Evolutionary conservation across 2,888 invertebrate genomes (phyloP).

Genomic region (Schizotus pectinicornis): DNA sequence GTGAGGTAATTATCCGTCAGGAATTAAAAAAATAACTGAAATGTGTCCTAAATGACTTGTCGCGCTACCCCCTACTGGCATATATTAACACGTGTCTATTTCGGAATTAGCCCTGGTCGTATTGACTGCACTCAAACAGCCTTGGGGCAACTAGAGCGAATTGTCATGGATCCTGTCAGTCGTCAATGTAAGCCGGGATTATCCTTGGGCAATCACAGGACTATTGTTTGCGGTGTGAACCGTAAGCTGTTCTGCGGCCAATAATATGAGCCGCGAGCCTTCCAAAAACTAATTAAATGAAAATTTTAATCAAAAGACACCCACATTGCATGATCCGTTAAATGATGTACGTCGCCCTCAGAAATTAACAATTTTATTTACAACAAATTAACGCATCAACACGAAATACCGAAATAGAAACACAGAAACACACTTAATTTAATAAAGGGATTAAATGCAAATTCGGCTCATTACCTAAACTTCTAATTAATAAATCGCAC

Average conservation of each 20-base stretch:
- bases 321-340: no score
- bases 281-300: no score
- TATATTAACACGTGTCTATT: not conserved
- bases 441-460: constrained; percentile 24
- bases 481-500: constrained; percentile 57
- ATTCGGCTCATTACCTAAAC: constrained; percentile 37
- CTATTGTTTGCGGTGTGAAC: constrained; percentile 59
- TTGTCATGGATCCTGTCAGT: constrained; percentile 52
- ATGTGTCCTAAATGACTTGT: no score
- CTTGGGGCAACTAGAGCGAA: constrained; percentile 30
- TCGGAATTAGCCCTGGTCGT: constrained; percentile 3
- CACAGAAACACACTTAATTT: constrained; percentile 25
- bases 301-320: no score
- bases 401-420: not conserved
- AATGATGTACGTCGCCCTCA: no score
- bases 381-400: no score
- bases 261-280: constrained; percentile 16
- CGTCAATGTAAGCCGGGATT: constrained; percentile 57
- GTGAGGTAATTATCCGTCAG: no score
- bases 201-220: constrained; percentile 59
- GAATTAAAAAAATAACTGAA: no score
- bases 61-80: constrained; percentile 3
- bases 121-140: constrained; percentile 23
- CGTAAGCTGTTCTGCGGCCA: constrained; percentile 50
- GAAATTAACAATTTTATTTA: no score